A percentile compares a stretch with the other conserved stretches of the same genome.
phyloP scores from a whole-genome alignment of 2,888 invertebrate genomes.

The Gymnosoma rotundatum region DNA sequence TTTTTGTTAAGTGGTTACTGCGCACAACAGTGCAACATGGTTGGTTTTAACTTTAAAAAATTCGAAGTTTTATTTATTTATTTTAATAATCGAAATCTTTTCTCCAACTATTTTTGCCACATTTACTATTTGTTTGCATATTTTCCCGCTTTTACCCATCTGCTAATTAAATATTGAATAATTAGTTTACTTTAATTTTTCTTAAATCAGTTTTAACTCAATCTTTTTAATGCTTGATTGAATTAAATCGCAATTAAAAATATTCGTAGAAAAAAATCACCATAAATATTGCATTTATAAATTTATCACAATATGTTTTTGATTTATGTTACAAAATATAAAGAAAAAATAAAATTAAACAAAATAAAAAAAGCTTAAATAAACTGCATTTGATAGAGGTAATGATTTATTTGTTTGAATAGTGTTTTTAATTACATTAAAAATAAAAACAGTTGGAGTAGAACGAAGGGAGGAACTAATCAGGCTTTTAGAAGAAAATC shows the following conservation, averaged over 20 bases:
- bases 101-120: too few species aligned
- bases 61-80: too few species aligned
- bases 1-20: too few species aligned
- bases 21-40: too few species aligned
- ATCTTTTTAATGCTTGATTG: conserved; percentile 40
- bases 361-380: background rate
- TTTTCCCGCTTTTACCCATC: background rate
- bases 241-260: conserved; percentile 56
- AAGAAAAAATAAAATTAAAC: background rate
- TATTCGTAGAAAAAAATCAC: conserved; percentile 16
- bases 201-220: background rate
- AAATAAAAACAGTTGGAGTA: too few species aligned
- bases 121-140: too few species aligned
- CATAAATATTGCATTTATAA: conserved; percentile 22
- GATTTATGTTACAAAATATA: too few species aligned
- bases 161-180: background rate
- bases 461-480: too few species aligned
- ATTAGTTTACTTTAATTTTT: conserved; percentile 15
- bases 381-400: conserved; percentile 7
- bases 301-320: conserved; percentile 9
- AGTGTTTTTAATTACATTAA: too few species aligned
- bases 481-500: too few species aligned
- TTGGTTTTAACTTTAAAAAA: too few species aligned
- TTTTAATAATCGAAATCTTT: too few species aligned
- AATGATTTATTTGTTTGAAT: conserved; percentile 40